A percentile compares a stretch with the other conserved stretches of the same genome.
These are phyloP conservation scores for Eudemis profundana DNA, from an alignment of 2,888 invertebrate species.

Conservation along the genomic window DNA sequence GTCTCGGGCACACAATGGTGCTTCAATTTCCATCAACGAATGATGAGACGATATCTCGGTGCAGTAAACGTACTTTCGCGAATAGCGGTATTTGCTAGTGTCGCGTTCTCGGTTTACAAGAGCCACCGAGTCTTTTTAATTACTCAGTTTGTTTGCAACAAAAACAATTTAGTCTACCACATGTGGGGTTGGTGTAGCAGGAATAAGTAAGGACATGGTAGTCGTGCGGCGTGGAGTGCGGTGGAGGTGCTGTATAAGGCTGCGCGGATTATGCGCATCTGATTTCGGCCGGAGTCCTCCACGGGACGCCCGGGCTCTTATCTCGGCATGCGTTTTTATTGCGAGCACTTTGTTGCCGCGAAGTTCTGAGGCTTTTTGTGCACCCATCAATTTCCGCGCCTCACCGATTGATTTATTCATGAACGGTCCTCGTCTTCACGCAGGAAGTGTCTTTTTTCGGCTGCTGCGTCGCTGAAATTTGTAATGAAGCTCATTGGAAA, in stretches of 20 bases:
- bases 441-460: slow-evolving; percentile 83
- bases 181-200: slow-evolving; percentile 14
- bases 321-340: slow-evolving; percentile 77
- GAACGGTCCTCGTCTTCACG: slow-evolving; percentile 77
- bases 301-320: slow-evolving; percentile 65
- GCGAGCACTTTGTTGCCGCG: slow-evolving; percentile 80
- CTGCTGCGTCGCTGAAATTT: slow-evolving; percentile 75
- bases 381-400: slow-evolving; percentile 84
- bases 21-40: slow-evolving; percentile 64
- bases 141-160: neutral
- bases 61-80: slow-evolving; percentile 46
- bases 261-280: slow-evolving; percentile 79
- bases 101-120: slow-evolving; percentile 15
- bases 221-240: slow-evolving; percentile 36
- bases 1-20: slow-evolving; percentile 59
- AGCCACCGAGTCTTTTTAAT: slow-evolving; percentile 26
- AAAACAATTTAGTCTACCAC: slow-evolving; percentile 20
- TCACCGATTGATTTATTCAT: slow-evolving; percentile 83
- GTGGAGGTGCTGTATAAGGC: slow-evolving; percentile 50
- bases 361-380: slow-evolving; percentile 77
- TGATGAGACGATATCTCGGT: slow-evolving; percentile 49
- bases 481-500: slow-evolving; percentile 81
- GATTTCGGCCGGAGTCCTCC: slow-evolving; percentile 70
- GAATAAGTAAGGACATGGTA: slow-evolving; percentile 1
- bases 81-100: slow-evolving; percentile 42